Base-by-base conservation (phyloP, 2,113 vertebrate species). In the Pipa parva region DNA sequence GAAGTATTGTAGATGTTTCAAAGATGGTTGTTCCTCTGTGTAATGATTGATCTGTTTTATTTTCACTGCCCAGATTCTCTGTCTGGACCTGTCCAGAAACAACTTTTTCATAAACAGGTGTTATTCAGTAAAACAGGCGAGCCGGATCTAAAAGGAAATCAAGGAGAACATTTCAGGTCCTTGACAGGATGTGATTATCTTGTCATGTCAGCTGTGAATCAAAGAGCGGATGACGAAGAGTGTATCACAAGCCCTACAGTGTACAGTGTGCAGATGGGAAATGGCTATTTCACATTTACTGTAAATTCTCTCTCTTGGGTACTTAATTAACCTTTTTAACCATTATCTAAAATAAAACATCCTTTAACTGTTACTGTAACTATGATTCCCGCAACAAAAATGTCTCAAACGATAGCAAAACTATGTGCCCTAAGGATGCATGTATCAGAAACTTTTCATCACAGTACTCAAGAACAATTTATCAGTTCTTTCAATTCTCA, bases 61-160 rank as follows among this genome's bases (percentile, higher is more conserved):
- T 59, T 59, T 67, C 50, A 59, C 22, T 67, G 64, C 45, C 42
- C 45, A 37, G 2, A 9, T 17, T 52, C 18, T 59, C 39, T 67
- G 64, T 50, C 64, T 59, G 45, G 55, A 67, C 64, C 22, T 59
- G 64, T 26, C 55, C 48, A 20, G 5, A 37, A 63, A 42, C 39
- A 58, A 48, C 54, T 29, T 56, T 48, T 49, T 21, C 54, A 48
- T 29, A 67, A 64, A 67, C 64, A 67, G 64, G 64, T 67, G 64
- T 67, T 67, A 45, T 54, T 25, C 64, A 67, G 42, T 58, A 49
- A 67, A 67, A 56, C 42, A 67, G 42, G 42, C 64, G 28, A 28
- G 31, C 59, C 55, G 31, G 57, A 27, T 67, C 64, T 48, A 31
- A 17, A 8, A 67, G 54, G 42, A 67, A 50, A 37, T 59, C 29